These are phyloP conservation scores for Palythoa grandis DNA, from an alignment of 92 coral and sea anemone species.

Conservation along the genomic window DNA sequence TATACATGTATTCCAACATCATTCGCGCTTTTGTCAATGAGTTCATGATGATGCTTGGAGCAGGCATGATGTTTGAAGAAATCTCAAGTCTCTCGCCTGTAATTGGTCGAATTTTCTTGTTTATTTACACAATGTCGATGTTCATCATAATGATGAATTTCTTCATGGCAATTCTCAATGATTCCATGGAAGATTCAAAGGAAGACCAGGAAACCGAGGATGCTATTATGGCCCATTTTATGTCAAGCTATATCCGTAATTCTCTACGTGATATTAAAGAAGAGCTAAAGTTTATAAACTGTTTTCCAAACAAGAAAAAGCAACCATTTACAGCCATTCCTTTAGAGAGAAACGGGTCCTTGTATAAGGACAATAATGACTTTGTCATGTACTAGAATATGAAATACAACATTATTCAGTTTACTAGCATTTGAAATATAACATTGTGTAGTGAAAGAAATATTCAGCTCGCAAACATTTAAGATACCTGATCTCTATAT, in stretches of 20 bases:
- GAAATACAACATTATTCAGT: no score
- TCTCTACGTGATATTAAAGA: conserved; percentile 19
- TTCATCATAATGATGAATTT: conserved; percentile 80
- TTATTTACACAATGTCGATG: conserved; percentile 68
- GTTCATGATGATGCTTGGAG: conserved; percentile 87
- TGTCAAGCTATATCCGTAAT: conserved; percentile 27
- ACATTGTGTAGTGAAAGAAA: no score
- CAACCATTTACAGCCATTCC: neutral
- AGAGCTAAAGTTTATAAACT: conserved; percentile 19
- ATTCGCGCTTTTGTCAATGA: conserved; percentile 70
- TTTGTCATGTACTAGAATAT: conserved; percentile 12
- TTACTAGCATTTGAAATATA: no score
- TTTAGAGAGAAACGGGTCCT: neutral
- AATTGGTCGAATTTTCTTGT: conserved; percentile 84
- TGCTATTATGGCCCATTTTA: conserved; percentile 34
- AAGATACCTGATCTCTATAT: no score
- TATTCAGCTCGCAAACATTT: no score
- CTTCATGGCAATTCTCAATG: conserved; percentile 87
- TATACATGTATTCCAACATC: conserved; percentile 79
- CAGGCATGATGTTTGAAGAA: conserved; percentile 75
- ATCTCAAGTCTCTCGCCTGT: conserved; percentile 56
- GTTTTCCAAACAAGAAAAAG: neutral
- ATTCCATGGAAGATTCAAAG: conserved; percentile 78
- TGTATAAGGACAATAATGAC: conserved; percentile 12
- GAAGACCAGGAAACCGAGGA: conserved; percentile 43